Evolutionary conservation across 1,140 invertebrate genomes (phyloP).

Genomic region (Mamestra configurata): DNA sequence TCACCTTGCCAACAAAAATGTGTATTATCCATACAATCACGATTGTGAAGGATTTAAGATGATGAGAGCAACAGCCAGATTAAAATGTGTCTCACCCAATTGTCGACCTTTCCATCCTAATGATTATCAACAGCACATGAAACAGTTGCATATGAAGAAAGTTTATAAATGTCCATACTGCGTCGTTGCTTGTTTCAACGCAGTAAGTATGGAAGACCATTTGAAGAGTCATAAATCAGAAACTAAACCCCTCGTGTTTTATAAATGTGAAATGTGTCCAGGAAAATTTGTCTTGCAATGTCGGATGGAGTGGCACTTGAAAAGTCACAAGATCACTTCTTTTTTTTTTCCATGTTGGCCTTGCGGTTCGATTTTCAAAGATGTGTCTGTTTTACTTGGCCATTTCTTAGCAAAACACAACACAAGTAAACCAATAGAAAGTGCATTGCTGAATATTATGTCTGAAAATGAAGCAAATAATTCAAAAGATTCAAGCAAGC

Average conservation of each 20-base stretch:
- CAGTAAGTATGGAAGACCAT: slow-evolving; percentile 70
- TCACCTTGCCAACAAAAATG: slow-evolving; percentile 67
- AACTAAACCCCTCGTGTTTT: slow-evolving; percentile 62
- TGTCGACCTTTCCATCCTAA: slow-evolving; percentile 82
- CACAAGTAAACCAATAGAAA: slow-evolving; percentile 50
- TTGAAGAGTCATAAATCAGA: slow-evolving; percentile 61
- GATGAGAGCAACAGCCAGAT: slow-evolving; percentile 82
- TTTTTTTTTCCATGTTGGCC: slow-evolving; percentile 79
- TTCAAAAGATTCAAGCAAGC: slow-evolving; percentile 43
- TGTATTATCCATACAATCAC: slow-evolving; percentile 80
- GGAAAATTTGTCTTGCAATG: slow-evolving; percentile 69
- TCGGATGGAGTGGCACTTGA: slow-evolving; percentile 73
- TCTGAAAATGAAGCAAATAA: slow-evolving; percentile 39
- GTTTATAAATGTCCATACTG: slow-evolving; percentile 82
- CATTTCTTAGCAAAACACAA: slow-evolving; percentile 71
- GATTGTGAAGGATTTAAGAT: slow-evolving; percentile 86
- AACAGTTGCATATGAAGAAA: slow-evolving; percentile 78
- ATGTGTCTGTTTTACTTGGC: slow-evolving; percentile 65
- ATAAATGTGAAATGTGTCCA: slow-evolving; percentile 78
- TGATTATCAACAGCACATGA: slow-evolving; percentile 83
- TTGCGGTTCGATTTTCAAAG: slow-evolving; percentile 68
- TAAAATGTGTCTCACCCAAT: slow-evolving; percentile 76
- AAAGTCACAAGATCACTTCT: slow-evolving; percentile 62
- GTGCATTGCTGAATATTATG: slow-evolving; percentile 51
- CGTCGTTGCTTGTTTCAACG: slow-evolving; percentile 74